Evolutionary conservation across 2,888 invertebrate genomes (phyloP).

Genomic region (Hydriomena furcata): DNA sequence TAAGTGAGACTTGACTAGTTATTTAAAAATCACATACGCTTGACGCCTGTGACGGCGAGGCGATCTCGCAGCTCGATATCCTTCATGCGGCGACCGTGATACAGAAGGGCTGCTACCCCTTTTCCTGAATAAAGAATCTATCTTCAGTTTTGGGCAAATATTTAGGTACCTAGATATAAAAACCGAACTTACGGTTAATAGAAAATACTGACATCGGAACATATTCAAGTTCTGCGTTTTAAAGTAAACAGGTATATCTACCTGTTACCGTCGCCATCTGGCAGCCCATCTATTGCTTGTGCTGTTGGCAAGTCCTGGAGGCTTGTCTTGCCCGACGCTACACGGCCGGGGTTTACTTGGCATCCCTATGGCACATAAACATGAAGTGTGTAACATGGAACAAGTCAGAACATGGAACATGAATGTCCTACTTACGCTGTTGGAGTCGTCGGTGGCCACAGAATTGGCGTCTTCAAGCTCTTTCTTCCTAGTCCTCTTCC

Average conservation of each 20-base stretch:
- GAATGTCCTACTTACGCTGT: slow-evolving; percentile 58
- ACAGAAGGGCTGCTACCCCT: slow-evolving; percentile 57
- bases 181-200: too few relatives aligned
- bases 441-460: slow-evolving; percentile 62
- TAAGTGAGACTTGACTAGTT: background rate
- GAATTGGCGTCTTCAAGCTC: slow-evolving; percentile 62
- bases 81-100: slow-evolving; percentile 43
- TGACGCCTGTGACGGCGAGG: slow-evolving; percentile 58
- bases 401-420: slow-evolving; percentile 8
- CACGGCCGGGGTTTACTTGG: slow-evolving; percentile 44
- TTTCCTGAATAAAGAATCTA: slow-evolving; percentile 31
- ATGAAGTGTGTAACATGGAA: background rate
- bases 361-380: slow-evolving; percentile 41
- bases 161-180: too few relatives aligned
- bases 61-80: slow-evolving; percentile 46
- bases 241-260: too few relatives aligned
- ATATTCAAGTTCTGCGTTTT: too few relatives aligned
- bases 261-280: slow-evolving; percentile 35
- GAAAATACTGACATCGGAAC: too few relatives aligned
- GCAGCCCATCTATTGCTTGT: slow-evolving; percentile 40
- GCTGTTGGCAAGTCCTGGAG: slow-evolving; percentile 52
- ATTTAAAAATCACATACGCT: slow-evolving; percentile 41
- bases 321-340: slow-evolving; percentile 58
- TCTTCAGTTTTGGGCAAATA: too few relatives aligned
- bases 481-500: slow-evolving; percentile 59